phyloP scores from a whole-genome alignment of 2,797 vertebrate genomes.

The Semaprochilodus insignis region DNA sequence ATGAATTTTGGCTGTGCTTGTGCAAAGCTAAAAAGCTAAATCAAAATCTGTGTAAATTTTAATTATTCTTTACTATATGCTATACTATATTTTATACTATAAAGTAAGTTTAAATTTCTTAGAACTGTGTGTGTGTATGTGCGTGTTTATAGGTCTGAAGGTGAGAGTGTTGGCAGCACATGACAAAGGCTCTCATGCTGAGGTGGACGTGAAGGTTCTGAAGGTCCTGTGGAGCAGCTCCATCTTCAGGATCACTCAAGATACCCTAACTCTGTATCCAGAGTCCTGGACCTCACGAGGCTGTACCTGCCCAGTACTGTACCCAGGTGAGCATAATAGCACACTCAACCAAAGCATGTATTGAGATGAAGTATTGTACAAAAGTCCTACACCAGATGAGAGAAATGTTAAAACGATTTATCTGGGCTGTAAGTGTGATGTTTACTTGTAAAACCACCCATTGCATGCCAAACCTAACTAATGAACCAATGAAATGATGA shows the following conservation, averaged over 20 bases:
- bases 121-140: not conserved
- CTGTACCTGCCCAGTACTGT: constrained; percentile 96
- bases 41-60: not conserved
- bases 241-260: constrained; percentile 86
- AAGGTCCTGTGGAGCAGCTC: constrained; percentile 91
- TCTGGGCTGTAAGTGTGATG: not conserved
- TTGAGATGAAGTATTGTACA: not conserved
- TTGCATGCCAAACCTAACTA: too few relatives aligned
- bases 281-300: constrained; percentile 96
- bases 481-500: too few relatives aligned
- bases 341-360: not conserved
- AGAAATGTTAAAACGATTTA: too few relatives aligned
- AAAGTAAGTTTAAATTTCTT: not conserved
- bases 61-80: not conserved
- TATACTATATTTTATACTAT: too few relatives aligned
- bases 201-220: constrained; percentile 95
- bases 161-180: constrained; percentile 95
- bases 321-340: constrained; percentile 83
- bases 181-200: constrained; percentile 95
- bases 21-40: too few relatives aligned
- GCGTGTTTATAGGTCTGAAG: constrained; percentile 75
- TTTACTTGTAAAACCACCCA: too few relatives aligned
- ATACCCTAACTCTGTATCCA: constrained; percentile 89
- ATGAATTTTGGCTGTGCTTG: too few relatives aligned
- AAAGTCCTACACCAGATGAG: not conserved